These are phyloP conservation scores for Sebastes jordani DNA, from an alignment of 2,797 vertebrate species.

Conservation along the genomic window DNA sequence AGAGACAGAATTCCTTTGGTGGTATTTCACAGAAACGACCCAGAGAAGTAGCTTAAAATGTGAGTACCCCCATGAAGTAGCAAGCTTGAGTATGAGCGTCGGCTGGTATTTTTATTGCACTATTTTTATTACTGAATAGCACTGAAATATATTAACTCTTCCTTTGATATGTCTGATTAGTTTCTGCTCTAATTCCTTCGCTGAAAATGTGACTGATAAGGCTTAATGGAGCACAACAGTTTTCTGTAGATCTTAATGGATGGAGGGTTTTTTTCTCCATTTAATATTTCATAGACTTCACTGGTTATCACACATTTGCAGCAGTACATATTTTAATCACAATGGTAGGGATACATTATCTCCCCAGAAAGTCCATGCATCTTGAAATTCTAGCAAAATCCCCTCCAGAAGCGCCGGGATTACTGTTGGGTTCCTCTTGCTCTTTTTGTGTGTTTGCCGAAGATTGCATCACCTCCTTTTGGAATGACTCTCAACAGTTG, in stretches of 20 bases:
- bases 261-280: background rate
- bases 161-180: constrained; percentile 1
- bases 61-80: background rate
- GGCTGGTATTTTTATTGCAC: background rate
- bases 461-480: constrained; percentile 61
- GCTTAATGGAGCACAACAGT: background rate
- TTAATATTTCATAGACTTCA: constrained; percentile 9
- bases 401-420: constrained; percentile 59
- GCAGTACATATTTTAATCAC: constrained; percentile 38
- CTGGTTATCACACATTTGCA: constrained; percentile 48
- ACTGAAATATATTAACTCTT: background rate
- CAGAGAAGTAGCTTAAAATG: constrained; percentile 5
- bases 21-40: constrained; percentile 17
- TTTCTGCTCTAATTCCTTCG: background rate
- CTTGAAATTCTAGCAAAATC: constrained; percentile 45
- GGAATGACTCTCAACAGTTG: constrained; percentile 35
- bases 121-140: background rate
- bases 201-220: background rate
- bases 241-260: constrained; percentile 4
- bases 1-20: constrained; percentile 4
- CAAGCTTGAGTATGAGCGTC: background rate
- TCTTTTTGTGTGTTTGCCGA: constrained; percentile 43
- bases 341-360: constrained; percentile 36
- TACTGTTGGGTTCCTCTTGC: constrained; percentile 37
- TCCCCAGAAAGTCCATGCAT: constrained; percentile 41